Evolutionary conservation across 92 coral and sea anemone genomes (phyloP), one percentile per base, ranked within the genome.

Genomic region (Epizoanthus ramosus): DNA sequence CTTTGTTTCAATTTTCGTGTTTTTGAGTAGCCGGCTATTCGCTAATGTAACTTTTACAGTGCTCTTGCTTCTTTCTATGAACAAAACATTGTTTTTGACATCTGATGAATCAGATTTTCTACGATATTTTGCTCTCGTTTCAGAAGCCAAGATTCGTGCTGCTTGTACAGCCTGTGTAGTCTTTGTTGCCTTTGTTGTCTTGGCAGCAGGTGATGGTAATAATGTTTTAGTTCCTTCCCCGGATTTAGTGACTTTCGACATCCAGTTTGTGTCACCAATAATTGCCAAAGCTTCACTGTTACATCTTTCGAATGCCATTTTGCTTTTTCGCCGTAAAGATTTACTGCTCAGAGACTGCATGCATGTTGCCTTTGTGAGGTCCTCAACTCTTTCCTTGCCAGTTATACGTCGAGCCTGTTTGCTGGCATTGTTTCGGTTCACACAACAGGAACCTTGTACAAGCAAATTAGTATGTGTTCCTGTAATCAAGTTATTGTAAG

Each of bases 391-490:
- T 41, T 43, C 52, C 61, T 61, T 61, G 71, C 68, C 43, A 18
- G 23, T 68, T 43, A 43, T 8, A 37, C 69, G 57, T 18, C 82
- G 71, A 15, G 58, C 37, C 37, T 33, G 17, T 22, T 41, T 77
- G 25, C 57, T 77, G 6, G 82, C 41, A 22, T 56, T 10, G 35
- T 43, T 22, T 3, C 23, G 23, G 52, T 28, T 25, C 19, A 61
- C 82, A 77, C 82, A 77, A 22, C 71, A 60, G 8, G 71, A 77
- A 21, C 82, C 82, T 1, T 60, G 57, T 39, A 77, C 82, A 22
- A 43, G 57, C 69, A 77, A 77, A 77, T 61, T 41, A 6, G 19
- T 43, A 13, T 60, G 82, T 77, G 45, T 23, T 21, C 15, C 71
- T 10, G 71, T 59, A 39, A 77, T 21, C 39, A 77, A 14, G 58